A percentile compares a stretch with the other conserved stretches of the same genome.
These are phyloP conservation scores for Cynopterus brachyotis DNA, from an alignment of 2,113 vertebrate species.

Conservation along the genomic window DNA sequence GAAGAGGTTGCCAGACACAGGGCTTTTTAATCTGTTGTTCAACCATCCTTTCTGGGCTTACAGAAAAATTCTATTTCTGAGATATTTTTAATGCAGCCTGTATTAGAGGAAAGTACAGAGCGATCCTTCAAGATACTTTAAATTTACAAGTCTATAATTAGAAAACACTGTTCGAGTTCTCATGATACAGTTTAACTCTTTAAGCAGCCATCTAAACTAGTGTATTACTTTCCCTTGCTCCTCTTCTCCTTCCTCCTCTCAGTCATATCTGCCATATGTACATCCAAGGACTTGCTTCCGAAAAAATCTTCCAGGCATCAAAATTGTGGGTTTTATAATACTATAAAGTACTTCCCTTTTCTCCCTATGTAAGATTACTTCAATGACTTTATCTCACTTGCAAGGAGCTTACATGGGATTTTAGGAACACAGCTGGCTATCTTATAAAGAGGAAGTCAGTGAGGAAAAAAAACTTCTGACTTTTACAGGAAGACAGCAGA, in stretches of 20 bases:
- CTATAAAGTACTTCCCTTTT: not conserved
- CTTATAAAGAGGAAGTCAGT: not conserved
- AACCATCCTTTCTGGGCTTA: not conserved
- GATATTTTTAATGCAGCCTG: not conserved
- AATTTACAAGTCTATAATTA: constrained; percentile 61
- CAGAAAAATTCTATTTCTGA: not conserved
- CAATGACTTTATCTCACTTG: not conserved
- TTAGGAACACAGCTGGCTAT: not conserved
- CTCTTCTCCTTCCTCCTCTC: not conserved
- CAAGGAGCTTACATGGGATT: not conserved
- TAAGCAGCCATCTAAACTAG: not conserved
- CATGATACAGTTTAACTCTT: not conserved
- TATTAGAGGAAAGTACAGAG: not conserved
- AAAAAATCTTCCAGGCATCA: not conserved
- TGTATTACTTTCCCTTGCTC: not conserved
- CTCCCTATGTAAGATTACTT: not conserved
- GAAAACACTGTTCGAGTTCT: constrained; percentile 21
- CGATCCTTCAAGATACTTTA: constrained; percentile 62
- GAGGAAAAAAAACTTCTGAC: not conserved
- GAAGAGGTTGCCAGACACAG: not conserved
- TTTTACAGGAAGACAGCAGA: not conserved
- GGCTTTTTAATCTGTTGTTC: not conserved
- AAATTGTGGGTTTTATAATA: not conserved
- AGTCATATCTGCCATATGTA: not conserved
- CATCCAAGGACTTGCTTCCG: not conserved